phyloP scores from a whole-genome alignment of 1,140 invertebrate species.

The Leptinotarsa texana region DNA sequence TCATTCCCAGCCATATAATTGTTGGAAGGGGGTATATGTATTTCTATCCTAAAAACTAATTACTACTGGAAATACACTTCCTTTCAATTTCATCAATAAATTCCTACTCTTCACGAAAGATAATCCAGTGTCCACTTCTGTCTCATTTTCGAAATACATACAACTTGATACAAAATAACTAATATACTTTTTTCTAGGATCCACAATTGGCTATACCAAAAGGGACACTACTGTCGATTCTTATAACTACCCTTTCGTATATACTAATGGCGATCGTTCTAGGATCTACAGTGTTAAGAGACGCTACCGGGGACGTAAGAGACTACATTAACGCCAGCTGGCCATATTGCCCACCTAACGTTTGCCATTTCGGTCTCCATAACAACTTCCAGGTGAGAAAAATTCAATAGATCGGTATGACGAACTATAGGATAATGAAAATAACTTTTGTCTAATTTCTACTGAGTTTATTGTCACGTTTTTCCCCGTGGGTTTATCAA shows the following conservation, averaged over 20 bases:
- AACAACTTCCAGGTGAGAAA: slow-evolving; percentile 75
- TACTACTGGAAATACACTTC: no score
- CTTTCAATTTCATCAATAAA: no score
- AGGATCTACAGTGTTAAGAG: slow-evolving; percentile 73
- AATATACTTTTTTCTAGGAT: slow-evolving; percentile 66
- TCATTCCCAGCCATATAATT: no score
- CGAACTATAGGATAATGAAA: no score
- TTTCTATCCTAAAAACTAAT: no score
- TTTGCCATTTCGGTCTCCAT: slow-evolving; percentile 76
- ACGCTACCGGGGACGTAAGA: slow-evolving; percentile 72
- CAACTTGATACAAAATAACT: neutral
- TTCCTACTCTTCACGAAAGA: neutral
- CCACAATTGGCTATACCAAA: slow-evolving; percentile 87
- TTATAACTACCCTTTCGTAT: slow-evolving; percentile 83
- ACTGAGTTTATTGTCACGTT: no score
- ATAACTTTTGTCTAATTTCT: no score
- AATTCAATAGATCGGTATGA: no score
- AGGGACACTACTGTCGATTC: slow-evolving; percentile 86
- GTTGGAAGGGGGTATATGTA: no score
- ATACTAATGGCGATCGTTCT: slow-evolving; percentile 78
- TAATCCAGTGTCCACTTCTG: neutral
- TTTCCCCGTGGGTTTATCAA: no score
- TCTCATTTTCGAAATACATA: no score
- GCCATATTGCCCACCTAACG: slow-evolving; percentile 42
- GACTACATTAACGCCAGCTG: slow-evolving; percentile 54